Evolutionary conservation across 1,140 invertebrate species (phyloP).

Genomic region (Helicoverpa zea): DNA sequence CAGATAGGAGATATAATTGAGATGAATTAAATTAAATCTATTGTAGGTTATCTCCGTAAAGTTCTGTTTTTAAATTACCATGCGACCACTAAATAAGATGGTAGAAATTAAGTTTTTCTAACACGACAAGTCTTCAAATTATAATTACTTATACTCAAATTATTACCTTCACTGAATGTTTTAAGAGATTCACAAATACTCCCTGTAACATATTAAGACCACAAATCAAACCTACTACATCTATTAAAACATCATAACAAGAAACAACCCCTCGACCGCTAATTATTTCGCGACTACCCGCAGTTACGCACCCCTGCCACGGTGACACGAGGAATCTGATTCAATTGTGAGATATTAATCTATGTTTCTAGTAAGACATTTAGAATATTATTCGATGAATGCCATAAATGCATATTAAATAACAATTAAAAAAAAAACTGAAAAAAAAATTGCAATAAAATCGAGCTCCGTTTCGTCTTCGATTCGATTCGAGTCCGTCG

Average conservation of each 20-base stretch:
- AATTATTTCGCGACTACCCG: conserved; percentile 41
- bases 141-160: too few relatives aligned
- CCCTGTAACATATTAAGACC: neutral
- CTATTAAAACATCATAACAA: neutral
- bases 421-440: too few relatives aligned
- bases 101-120: neutral
- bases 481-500: too few relatives aligned
- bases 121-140: too few relatives aligned
- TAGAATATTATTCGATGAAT: too few relatives aligned
- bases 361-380: neutral
- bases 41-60: too few relatives aligned
- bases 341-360: conserved; percentile 31
- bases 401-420: too few relatives aligned
- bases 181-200: neutral
- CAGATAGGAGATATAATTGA: neutral
- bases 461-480: too few relatives aligned
- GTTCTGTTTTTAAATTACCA: too few relatives aligned
- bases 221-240: neutral
- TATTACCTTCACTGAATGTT: neutral
- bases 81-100: too few relatives aligned
- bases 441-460: too few relatives aligned
- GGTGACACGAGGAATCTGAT: conserved; percentile 28
- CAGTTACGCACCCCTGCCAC: conserved; percentile 4
- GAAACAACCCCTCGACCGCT: conserved; percentile 20
- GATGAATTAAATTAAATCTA: too few relatives aligned